phyloP scores from a whole-genome alignment of 2,888 invertebrate genomes.

The Scaptodrosophila latifasciaeformis region DNA sequence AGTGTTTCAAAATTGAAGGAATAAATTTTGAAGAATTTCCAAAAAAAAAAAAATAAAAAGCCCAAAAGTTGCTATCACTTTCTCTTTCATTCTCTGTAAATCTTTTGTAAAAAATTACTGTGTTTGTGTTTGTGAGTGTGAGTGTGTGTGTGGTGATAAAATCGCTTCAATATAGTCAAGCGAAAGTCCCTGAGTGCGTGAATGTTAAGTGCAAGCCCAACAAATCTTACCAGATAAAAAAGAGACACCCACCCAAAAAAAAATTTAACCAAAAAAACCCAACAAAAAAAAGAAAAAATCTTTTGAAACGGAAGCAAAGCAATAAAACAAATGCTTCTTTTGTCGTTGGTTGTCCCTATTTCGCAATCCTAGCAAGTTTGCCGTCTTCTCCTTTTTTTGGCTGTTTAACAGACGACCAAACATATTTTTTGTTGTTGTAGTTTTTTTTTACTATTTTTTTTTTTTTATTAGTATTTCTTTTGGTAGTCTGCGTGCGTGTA shows the following conservation, averaged over 20 bases:
- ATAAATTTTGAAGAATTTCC: no score
- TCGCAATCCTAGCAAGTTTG: neutral
- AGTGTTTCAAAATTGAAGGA: no score
- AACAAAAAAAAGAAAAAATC: neutral
- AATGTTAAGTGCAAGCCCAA: slow-evolving; percentile 1
- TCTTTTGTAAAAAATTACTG: no score
- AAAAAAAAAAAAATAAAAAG: neutral
- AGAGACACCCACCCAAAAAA: slow-evolving; percentile 1
- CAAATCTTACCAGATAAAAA: neutral
- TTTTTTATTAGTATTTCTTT: neutral
- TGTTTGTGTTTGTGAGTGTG: neutral
- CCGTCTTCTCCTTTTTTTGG: neutral
- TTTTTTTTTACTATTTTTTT: neutral
- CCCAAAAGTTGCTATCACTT: no score
- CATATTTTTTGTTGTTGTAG: neutral
- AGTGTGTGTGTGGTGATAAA: neutral
- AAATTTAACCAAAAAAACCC: neutral
- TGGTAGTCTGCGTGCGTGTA: slow-evolving; percentile 8
- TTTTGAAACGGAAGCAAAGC: neutral
- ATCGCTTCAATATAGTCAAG: neutral
- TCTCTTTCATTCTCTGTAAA: no score
- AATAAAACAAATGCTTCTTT: slow-evolving; percentile 5
- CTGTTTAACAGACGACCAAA: neutral
- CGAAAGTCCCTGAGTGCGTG: neutral
- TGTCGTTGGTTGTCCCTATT: neutral